These are phyloP conservation scores for Chelon labrosus DNA, from an alignment of 2,797 vertebrate genomes.

Conservation along the genomic window DNA sequence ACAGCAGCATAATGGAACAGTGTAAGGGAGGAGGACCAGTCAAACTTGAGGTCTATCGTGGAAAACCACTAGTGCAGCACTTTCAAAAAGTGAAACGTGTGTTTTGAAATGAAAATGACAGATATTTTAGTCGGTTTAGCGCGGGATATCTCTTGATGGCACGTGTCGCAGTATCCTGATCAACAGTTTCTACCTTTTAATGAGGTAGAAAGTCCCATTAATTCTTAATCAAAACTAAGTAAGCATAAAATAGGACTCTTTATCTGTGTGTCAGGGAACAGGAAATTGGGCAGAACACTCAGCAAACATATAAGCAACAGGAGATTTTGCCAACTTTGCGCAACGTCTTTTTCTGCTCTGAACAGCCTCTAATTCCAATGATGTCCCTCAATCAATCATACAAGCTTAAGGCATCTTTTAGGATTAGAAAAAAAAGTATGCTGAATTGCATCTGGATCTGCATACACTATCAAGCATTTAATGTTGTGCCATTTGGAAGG, in stretches of 20 bases:
- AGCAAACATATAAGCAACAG: neutral
- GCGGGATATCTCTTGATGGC: constrained; percentile 6
- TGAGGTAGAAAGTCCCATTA: constrained; percentile 50
- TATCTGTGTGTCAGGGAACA: constrained; percentile 51
- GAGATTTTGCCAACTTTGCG: constrained; percentile 35
- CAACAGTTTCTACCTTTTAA: constrained; percentile 41
- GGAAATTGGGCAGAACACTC: constrained; percentile 56
- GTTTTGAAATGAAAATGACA: constrained; percentile 60
- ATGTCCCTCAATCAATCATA: constrained; percentile 57
- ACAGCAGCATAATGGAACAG: constrained; percentile 75
- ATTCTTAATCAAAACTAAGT: constrained; percentile 66
- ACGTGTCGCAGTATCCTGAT: constrained; percentile 28
- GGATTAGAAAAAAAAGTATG: constrained; percentile 21
- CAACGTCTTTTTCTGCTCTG: constrained; percentile 18
- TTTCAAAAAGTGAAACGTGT: constrained; percentile 61
- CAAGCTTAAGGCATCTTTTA: constrained; percentile 27
- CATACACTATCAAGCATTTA: constrained; percentile 52
- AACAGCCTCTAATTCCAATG: constrained; percentile 41
- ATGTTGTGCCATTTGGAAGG: constrained; percentile 57
- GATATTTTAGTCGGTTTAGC: constrained; percentile 41
- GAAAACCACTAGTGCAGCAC: constrained; percentile 55
- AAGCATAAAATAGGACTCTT: constrained; percentile 64
- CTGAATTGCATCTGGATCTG: constrained; percentile 57
- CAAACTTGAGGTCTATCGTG: constrained; percentile 69
- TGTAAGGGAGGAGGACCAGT: constrained; percentile 64